Evolutionary conservation across 2,888 invertebrate genomes (phyloP), one percentile per base, ranked within the genome.

Genomic region (Drosophila histrio): DNA sequence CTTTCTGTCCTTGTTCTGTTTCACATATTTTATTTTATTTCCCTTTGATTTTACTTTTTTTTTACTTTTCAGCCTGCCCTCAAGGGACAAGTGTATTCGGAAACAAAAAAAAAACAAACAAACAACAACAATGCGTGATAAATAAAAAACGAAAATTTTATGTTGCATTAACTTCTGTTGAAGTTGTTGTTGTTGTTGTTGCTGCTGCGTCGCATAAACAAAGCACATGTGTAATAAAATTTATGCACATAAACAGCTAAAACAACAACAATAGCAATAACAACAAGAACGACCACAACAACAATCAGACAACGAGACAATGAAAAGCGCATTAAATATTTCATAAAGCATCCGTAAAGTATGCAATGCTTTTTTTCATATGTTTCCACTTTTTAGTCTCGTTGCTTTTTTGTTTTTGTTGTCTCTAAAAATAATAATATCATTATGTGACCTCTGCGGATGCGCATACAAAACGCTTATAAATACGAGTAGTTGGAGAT

Each of bases 141-240:
- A 79, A 86, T 79, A 83, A 80, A 80, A 78, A 72, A 67, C 76
- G 70, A 72, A 87, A 41, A 83, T 82, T 80, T 87, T 72, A 80
- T 87, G 76, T 78, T 87, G 81, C 85, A 87, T 82, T 82, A 84
- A 80, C 85, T 81, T 77, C 67, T 72, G 68, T 32, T 39, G 9
- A 19, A 24, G 21, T 26, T 46, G 4, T 38, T 47, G 22, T 43
- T n/a, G 34, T 34, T 52, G 32, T 47, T 61, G 46, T 39, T 71
- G 66, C 34, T 59, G 58, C 28, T 71, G 61, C 53, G 65, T 44
- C 58, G 80, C 87, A 81, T 86, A 80, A 81, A 83, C 80, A 86
- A 87, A 70, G 85, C 81, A 84, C 75, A 87, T 80, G 75, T 75
- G 87, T 81, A 78, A 87, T 87, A 80, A 84, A 87, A 87, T 84